Percentiles rank a stretch among this genome's conserved stretches.
phyloP scores from a whole-genome alignment of 2,888 invertebrate species.

The Rhodophaea formosa region DNA sequence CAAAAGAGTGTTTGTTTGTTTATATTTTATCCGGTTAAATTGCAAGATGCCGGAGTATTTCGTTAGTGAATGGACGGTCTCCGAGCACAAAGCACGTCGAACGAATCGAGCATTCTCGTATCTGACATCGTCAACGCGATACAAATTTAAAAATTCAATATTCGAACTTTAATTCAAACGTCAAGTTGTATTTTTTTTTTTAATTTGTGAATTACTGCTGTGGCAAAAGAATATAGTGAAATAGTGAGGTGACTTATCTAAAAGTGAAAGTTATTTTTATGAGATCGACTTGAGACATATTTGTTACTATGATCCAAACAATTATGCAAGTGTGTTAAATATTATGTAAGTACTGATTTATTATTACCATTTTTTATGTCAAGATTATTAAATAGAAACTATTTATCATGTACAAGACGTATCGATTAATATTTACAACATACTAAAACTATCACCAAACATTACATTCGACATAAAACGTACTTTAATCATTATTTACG shows the following conservation, averaged over 20 bases:
- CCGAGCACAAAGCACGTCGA: slow-evolving; percentile 2
- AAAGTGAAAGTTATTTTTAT: slow-evolving; percentile 11
- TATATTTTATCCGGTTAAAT: slow-evolving; percentile 18
- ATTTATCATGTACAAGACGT: too few species aligned
- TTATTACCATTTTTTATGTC: background rate
- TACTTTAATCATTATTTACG: too few species aligned
- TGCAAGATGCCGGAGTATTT: background rate
- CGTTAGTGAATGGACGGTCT: slow-evolving; percentile 19
- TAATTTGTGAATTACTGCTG: background rate
- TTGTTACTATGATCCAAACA: slow-evolving; percentile 1
- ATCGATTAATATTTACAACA: too few species aligned
- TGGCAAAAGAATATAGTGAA: background rate
- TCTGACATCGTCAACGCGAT: background rate
- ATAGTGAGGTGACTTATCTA: background rate
- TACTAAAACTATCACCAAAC: too few species aligned
- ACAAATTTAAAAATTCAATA: background rate
- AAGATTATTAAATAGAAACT: too few species aligned
- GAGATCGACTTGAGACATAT: background rate
- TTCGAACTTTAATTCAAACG: background rate
- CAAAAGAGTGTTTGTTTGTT: slow-evolving; percentile 18
- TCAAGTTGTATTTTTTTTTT: slow-evolving; percentile 1
- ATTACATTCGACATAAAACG: too few species aligned
- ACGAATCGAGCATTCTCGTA: background rate
- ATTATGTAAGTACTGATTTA: slow-evolving; percentile 10
- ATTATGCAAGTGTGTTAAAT: slow-evolving; percentile 12